Base-by-base conservation (phyloP, 1,140 invertebrate species). In the Colletes latitarsis region DNA sequence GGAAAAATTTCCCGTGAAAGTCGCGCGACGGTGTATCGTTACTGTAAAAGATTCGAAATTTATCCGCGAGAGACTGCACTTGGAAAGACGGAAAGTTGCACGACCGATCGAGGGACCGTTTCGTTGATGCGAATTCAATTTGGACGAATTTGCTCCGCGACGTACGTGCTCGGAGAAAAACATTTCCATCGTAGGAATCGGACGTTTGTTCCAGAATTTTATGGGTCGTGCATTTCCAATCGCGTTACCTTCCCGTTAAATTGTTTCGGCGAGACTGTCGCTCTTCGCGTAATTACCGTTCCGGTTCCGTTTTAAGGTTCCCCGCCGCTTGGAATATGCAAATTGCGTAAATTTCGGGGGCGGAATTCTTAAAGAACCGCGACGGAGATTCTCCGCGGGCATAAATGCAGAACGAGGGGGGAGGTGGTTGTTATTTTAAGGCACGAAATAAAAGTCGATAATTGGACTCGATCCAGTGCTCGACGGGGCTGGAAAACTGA, bases 391-490 rank as follows among this genome's bases (percentile, higher is more conserved):
- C 19, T 30, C 14, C 19, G 30, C 21, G 6, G 30, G 52, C 41
- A 43, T 46, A n/a, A 69, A 77, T 58, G 19, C 69, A 21, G n/a
- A 52, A 70, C 21, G 63, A 49, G 41, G 52, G 17, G 30, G 55
- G 30, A 71, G 15, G 52, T 21, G 21, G 58, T 77, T 63, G 67
- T 77, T 77, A 70, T 70, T 70, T 77, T 41, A 77, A 62, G 76
- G 67, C 43, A 19, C 43, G 43, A 70, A 70, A 62, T 60, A 70
- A 77, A 77, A 77, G 55, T 77, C 67, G 67, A 70, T 70, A 70
- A 67, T 77, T 70, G 75, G 57, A 77, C 55, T 39, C 60, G 75
- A 77, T 77, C 75, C 75, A 69, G 60, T 52, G 17, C 43, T 49
- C 21, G 41, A 46, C 41, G 52, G 15, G 9, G 46, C 12, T 43